Evolutionary conservation across 2,888 invertebrate species (phyloP).

Genomic region (Apotomis capreana): DNA sequence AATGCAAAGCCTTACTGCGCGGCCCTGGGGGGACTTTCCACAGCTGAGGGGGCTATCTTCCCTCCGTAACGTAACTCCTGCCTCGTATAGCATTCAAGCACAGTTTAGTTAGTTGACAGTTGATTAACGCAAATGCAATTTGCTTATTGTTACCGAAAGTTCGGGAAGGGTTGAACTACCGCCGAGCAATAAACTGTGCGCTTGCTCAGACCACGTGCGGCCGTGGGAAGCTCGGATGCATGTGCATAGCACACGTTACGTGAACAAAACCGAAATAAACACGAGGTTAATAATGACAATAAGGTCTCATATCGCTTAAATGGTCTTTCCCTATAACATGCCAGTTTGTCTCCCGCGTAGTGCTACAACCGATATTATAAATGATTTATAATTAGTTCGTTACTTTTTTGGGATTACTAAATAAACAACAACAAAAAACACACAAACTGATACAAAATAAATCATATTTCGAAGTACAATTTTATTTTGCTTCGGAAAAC

Average conservation of each 20-base stretch:
- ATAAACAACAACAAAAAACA: too few species aligned
- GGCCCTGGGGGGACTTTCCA: too few species aligned
- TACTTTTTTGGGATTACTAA: too few species aligned
- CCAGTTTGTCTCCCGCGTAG: slow-evolving; percentile 15
- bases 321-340: background rate
- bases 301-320: background rate
- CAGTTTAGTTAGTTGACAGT: too few species aligned
- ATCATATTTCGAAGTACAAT: too few species aligned
- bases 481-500: too few species aligned
- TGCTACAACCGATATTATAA: background rate
- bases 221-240: slow-evolving; percentile 26
- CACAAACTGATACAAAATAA: too few species aligned
- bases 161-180: background rate
- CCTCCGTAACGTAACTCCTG: too few species aligned
- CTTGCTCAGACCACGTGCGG: slow-evolving; percentile 13
- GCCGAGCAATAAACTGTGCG: background rate
- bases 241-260: slow-evolving; percentile 16
- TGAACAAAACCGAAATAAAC: slow-evolving; percentile 18
- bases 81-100: too few species aligned
- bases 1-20: too few species aligned
- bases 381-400: too few species aligned
- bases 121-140: background rate
- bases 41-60: too few species aligned
- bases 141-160: background rate
- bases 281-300: background rate